Evolutionary conservation across 2,888 invertebrate genomes (phyloP).

Genomic region (Cantharis rufa): DNA sequence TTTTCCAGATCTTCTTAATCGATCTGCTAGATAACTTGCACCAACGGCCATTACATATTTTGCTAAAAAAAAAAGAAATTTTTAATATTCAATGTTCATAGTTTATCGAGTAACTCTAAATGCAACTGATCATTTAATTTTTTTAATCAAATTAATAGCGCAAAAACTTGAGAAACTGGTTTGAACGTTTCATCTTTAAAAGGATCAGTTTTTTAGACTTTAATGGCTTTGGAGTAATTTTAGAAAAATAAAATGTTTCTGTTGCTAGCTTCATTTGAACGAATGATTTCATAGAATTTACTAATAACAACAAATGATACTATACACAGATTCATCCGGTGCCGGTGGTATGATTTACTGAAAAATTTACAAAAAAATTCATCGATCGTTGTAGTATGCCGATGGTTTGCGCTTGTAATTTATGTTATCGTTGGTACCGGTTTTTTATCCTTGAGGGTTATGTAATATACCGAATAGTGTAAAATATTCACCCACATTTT

Average conservation of each 20-base stretch:
- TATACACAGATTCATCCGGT: too few species aligned
- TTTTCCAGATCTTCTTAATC: slow-evolving; percentile 66
- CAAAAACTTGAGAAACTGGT: not conserved
- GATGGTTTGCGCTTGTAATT: too few species aligned
- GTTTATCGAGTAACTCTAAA: not conserved
- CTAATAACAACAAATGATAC: too few species aligned
- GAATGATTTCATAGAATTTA: too few species aligned
- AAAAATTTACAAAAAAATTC: not conserved
- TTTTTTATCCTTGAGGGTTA: not conserved
- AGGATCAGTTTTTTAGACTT: not conserved
- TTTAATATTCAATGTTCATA: not conserved
- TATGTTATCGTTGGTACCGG: not conserved
- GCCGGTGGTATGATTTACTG: not conserved
- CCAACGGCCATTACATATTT: slow-evolving; percentile 80
- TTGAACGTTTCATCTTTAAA: not conserved
- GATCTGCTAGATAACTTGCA: slow-evolving; percentile 76
- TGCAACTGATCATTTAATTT: not conserved
- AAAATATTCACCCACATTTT: not conserved
- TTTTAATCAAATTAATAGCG: not conserved
- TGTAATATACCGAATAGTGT: not conserved
- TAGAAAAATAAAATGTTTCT: not conserved
- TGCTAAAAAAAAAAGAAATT: slow-evolving; percentile 45
- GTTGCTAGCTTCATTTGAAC: not conserved
- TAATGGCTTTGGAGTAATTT: not conserved
- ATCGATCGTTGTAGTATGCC: too few species aligned